Conservation (phyloP, 35 echinoderm and acorn worm species). For the Lytechinus variegatus region DNA sequence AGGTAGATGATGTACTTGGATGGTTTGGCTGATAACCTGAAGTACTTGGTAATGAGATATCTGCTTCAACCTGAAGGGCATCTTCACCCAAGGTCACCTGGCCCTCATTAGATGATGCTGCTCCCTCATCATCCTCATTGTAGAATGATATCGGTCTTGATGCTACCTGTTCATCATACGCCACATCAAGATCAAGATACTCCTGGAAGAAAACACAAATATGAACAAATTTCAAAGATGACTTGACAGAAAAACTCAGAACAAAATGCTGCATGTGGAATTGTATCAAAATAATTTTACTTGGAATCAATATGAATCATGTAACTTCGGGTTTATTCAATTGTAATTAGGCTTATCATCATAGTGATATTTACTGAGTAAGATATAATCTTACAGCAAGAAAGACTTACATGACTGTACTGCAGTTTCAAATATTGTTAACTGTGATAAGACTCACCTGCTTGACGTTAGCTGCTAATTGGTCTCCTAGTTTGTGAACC, state of each 20-base stretch:
- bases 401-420: too few relatives aligned
- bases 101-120: neutral
- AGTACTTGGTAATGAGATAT: conserved; percentile 32
- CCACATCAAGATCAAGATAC: conserved; percentile 85
- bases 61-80: conserved; percentile 27
- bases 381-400: too few relatives aligned
- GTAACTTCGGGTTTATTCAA: too few relatives aligned
- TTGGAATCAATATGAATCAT: too few relatives aligned
- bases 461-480: conserved; percentile 85
- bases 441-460: conserved; percentile 62
- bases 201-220: conserved; percentile 61
- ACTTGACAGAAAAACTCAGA: too few relatives aligned
- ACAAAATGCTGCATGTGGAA: too few relatives aligned
- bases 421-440: neutral
- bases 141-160: conserved; percentile 59
- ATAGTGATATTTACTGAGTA: too few relatives aligned
- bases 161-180: conserved; percentile 70
- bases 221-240: neutral
- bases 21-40: conserved; percentile 30
- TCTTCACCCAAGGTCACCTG: conserved; percentile 40
- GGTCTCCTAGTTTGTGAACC: conserved; percentile 83
- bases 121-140: conserved; percentile 56
- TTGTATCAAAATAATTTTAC: too few relatives aligned
- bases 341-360: too few relatives aligned
- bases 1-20: conserved; percentile 44